phyloP scores from a whole-genome alignment of 2,888 invertebrate species.

The Thereva nobilitata region DNA sequence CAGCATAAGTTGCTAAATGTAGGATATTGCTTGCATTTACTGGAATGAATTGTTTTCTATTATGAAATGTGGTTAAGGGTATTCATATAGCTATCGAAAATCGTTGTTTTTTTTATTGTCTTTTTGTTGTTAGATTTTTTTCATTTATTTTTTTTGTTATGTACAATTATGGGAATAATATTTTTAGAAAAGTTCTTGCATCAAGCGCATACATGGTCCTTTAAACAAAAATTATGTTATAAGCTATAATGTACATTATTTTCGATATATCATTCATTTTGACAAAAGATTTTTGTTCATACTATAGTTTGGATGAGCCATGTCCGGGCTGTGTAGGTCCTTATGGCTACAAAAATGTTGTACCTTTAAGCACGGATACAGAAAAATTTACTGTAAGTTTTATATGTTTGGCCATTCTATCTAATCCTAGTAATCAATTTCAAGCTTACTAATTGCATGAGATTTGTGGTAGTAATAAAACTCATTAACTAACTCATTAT shows the following conservation, averaged over 20 bases:
- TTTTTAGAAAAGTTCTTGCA: too few species aligned
- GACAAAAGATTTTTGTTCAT: not conserved
- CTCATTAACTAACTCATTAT: too few species aligned
- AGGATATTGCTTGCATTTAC: conserved; percentile 18
- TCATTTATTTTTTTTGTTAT: too few species aligned
- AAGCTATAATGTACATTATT: too few species aligned
- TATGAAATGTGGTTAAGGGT: conserved; percentile 28
- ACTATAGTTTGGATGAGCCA: conserved; percentile 68
- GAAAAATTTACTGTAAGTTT: conserved; percentile 81
- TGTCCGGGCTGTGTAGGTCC: conserved; percentile 87
- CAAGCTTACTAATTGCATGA: conserved; percentile 12
- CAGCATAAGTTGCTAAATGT: conserved; percentile 1
- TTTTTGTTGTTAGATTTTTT: too few species aligned
- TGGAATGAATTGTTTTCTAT: conserved; percentile 18
- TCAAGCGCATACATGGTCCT: too few species aligned
- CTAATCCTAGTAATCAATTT: conserved; percentile 4
- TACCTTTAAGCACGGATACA: conserved; percentile 85
- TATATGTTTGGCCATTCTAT: conserved; percentile 7
- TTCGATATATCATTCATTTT: too few species aligned
- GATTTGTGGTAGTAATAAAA: not conserved
- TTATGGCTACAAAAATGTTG: conserved; percentile 94
- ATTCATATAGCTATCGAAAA: not conserved
- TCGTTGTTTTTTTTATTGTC: too few species aligned
- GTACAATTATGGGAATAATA: too few species aligned
- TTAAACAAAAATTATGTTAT: too few species aligned